Conservation (phyloP, 2,113 vertebrate genomes). For the Daboia siamensis region DNA sequence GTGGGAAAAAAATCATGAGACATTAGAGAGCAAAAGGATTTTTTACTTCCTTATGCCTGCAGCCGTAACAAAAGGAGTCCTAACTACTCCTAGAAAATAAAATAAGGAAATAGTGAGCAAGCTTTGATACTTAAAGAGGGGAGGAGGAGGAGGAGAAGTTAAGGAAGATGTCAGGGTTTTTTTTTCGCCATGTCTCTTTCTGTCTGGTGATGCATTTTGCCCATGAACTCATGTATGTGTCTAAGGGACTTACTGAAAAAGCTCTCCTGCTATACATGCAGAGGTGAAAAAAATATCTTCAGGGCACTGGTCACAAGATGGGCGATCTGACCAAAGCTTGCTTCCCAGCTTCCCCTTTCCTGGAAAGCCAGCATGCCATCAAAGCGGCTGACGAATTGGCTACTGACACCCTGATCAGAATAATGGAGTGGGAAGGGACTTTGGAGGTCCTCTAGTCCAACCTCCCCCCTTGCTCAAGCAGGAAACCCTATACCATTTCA, state of each 20-base stretch:
- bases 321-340: no score
- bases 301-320: not conserved
- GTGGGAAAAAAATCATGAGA: not conserved
- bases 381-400: no score
- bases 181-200: fast-evolving
- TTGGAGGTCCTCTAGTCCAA: no score
- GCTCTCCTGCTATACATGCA: not conserved
- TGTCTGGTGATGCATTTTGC: not conserved
- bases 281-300: not conserved
- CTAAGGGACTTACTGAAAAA: not conserved
- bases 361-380: no score
- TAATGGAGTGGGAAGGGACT: no score
- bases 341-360: no score
- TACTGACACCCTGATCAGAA: no score
- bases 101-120: not conserved
- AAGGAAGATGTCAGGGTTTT: not conserved
- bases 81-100: not conserved
- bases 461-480: no score
- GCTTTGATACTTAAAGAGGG: not conserved
- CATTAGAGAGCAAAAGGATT: not conserved
- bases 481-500: no score
- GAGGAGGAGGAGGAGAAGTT: not conserved
- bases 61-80: not conserved
- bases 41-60: not conserved
- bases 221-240: not conserved